Evolutionary conservation across 2,888 invertebrate species (phyloP).

Genomic region (Heteromyza rotundicornis): DNA sequence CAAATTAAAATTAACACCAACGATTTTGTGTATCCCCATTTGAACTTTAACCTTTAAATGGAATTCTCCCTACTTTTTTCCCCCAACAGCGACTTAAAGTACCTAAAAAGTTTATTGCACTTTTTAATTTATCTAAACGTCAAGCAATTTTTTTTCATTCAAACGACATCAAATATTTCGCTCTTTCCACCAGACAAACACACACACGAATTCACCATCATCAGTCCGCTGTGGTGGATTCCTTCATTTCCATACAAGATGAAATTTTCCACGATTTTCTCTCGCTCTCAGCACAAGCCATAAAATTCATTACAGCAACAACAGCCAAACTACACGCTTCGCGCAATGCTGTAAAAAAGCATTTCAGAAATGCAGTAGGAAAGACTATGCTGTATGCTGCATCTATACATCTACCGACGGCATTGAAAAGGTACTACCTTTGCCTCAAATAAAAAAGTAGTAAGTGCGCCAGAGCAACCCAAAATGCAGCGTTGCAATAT

Average conservation of each 20-base stretch:
- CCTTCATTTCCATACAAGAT: too few species aligned
- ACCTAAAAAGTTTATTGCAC: constrained; percentile 12
- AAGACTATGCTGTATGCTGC: constrained; percentile 15
- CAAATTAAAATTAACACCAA: too few species aligned
- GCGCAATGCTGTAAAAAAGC: not conserved
- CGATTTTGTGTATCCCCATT: too few species aligned
- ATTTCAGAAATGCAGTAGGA: not conserved
- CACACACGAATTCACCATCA: constrained; percentile 7
- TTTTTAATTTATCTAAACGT: constrained; percentile 6
- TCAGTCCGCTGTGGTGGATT: not conserved
- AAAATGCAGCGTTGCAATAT: constrained; percentile 22
- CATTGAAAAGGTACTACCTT: not conserved
- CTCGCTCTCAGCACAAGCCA: not conserved
- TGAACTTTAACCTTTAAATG: not conserved
- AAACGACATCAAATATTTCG: constrained; percentile 28
- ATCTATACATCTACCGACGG: not conserved
- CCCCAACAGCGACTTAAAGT: not conserved
- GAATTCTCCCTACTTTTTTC: not conserved
- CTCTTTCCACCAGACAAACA: constrained; percentile 21
- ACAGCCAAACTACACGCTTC: constrained; percentile 9
- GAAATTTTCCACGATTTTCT: not conserved
- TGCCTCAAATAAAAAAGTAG: not conserved
- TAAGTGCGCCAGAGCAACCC: constrained; percentile 29
- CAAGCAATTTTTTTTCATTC: not conserved
- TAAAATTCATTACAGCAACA: constrained; percentile 14